phyloP scores from a whole-genome alignment of 2,888 invertebrate genomes.

The Anthophora plumipes region DNA sequence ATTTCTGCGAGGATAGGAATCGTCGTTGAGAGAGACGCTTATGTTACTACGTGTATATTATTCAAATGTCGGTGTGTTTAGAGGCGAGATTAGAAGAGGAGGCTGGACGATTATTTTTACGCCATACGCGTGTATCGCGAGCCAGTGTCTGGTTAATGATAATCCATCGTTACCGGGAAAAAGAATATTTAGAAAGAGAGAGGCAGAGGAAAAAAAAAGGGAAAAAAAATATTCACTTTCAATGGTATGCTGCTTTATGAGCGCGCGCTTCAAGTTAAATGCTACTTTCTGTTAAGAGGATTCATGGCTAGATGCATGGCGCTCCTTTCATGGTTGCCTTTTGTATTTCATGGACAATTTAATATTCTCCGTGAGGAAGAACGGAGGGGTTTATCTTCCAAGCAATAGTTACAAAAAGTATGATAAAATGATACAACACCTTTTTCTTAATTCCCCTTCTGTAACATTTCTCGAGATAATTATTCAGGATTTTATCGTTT shows the following conservation, averaged over 20 bases:
- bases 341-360: not conserved
- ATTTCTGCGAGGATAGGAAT: slow-evolving; percentile 31
- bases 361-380: not conserved
- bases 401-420: not conserved
- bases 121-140: not conserved
- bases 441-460: too few species aligned
- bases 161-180: slow-evolving; percentile 14
- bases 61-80: slow-evolving; percentile 35
- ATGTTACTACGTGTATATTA: slow-evolving; percentile 40
- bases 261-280: slow-evolving; percentile 7
- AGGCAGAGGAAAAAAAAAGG: not conserved
- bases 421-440: too few species aligned
- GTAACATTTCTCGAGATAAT: too few species aligned
- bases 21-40: not conserved
- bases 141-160: too few species aligned
- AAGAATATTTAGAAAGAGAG: not conserved
- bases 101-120: slow-evolving; percentile 36
- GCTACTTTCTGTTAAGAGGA: not conserved
- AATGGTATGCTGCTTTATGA: not conserved
- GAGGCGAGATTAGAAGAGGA: slow-evolving; percentile 35
- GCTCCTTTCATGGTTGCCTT: too few species aligned
- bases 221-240: slow-evolving; percentile 12
- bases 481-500: too few species aligned
- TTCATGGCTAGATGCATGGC: not conserved
- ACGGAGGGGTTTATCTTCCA: not conserved